phyloP scores from a whole-genome alignment of 2,888 invertebrate genomes.

The Hydroisotoma schaefferi region DNA sequence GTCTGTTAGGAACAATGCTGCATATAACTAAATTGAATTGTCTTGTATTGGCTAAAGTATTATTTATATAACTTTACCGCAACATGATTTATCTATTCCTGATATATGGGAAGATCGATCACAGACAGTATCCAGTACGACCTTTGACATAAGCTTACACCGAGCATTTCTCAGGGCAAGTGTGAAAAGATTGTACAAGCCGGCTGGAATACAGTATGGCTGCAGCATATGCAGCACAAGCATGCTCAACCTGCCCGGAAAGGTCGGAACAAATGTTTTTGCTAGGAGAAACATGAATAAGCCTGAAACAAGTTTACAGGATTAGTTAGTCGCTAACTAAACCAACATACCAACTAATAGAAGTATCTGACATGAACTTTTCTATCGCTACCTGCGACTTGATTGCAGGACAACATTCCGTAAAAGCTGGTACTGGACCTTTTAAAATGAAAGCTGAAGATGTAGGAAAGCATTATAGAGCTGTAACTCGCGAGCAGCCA shows the following conservation, averaged over 20 bases:
- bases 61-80: too few relatives aligned
- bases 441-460: conserved; percentile 16
- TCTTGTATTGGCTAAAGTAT: too few relatives aligned
- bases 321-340: too few relatives aligned
- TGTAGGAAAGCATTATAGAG: conserved; percentile 17
- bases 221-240: not conserved
- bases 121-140: not conserved
- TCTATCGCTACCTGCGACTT: conserved; percentile 15
- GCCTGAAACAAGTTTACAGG: too few relatives aligned
- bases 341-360: too few relatives aligned
- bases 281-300: conserved; percentile 10
- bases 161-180: not conserved
- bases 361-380: too few relatives aligned
- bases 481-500: conserved; percentile 21
- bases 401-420: conserved; percentile 20
- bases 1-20: too few relatives aligned
- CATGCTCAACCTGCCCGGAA: too few relatives aligned
- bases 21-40: too few relatives aligned
- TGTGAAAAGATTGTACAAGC: not conserved
- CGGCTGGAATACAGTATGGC: not conserved
- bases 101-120: too few relatives aligned
- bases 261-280: too few relatives aligned
- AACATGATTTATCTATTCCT: too few relatives aligned
- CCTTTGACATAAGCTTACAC: not conserved
- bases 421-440: conserved; percentile 20